Percentiles rank a stretch among this genome's conserved stretches.
Conservation (phyloP, 2,888 invertebrate genomes). For the Microctonus brassicae region DNA sequence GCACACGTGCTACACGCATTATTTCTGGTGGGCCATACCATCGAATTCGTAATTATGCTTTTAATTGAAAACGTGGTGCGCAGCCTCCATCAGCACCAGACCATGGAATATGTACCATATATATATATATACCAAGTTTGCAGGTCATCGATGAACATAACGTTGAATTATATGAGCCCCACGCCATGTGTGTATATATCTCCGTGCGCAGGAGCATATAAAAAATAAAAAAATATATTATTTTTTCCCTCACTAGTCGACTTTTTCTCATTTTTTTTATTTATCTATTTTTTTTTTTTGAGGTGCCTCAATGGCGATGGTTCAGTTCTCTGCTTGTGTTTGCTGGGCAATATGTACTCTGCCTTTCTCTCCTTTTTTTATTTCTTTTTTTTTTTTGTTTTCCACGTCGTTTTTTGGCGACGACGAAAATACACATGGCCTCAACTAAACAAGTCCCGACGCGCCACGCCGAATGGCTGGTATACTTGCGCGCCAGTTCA, state of each 20-base stretch:
- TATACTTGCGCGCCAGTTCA: background rate
- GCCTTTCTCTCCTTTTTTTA: background rate
- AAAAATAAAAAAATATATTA: background rate
- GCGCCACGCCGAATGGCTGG: background rate
- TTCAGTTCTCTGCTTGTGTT: background rate
- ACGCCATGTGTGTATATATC: background rate
- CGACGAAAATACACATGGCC: constrained; percentile 28
- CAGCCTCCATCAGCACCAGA: constrained; percentile 11
- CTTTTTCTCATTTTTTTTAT: constrained; percentile 1
- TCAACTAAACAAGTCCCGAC: background rate
- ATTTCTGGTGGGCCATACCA: constrained; percentile 43
- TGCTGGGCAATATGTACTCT: background rate
- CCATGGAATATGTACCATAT: background rate
- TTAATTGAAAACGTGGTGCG: constrained; percentile 60
- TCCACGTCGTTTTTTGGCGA: background rate
- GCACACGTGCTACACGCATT: constrained; percentile 54
- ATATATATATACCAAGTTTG: background rate
- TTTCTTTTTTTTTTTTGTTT: background rate
- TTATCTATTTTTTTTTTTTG: background rate
- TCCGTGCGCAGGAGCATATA: background rate
- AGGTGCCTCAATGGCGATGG: background rate
- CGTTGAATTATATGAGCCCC: background rate
- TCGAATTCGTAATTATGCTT: constrained; percentile 64
- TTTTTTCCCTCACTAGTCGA: background rate
- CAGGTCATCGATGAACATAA: constrained; percentile 14